Conservation (phyloP, 2,888 invertebrate species). For the Polydrusus pterygomalis region DNA sequence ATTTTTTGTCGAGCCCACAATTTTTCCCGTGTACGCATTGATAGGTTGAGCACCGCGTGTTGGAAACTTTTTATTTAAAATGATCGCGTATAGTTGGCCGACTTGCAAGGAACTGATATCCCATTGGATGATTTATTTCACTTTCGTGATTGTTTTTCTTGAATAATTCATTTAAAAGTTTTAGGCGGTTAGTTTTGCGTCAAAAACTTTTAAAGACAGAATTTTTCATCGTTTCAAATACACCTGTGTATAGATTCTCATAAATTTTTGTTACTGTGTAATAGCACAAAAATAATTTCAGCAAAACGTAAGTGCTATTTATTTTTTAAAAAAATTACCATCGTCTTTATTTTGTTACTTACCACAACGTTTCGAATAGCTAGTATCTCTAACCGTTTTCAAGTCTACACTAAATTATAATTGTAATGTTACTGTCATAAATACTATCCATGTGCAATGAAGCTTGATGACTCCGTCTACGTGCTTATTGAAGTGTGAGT, state of each 20-base stretch:
- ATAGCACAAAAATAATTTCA: neutral
- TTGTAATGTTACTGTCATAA: no score
- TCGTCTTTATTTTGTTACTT: no score
- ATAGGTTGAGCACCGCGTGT: slow-evolving; percentile 28
- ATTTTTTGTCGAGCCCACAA: neutral
- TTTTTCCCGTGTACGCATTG: slow-evolving; percentile 16
- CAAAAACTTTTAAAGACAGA: slow-evolving; percentile 25
- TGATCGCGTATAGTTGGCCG: slow-evolving; percentile 38
- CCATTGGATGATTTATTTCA: slow-evolving; percentile 39
- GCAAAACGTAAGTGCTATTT: neutral
- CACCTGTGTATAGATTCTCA: slow-evolving; percentile 10
- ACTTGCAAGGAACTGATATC: slow-evolving; percentile 30
- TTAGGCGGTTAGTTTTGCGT: slow-evolving; percentile 32
- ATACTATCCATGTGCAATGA: no score
- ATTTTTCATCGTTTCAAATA: slow-evolving; percentile 24
- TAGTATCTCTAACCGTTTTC: no score
- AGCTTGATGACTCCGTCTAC: no score
- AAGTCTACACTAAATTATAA: no score
- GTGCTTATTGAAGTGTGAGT: no score
- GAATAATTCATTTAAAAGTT: slow-evolving; percentile 35
- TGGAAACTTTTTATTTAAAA: slow-evolving; percentile 42
- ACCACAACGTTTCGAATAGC: no score
- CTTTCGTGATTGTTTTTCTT: slow-evolving; percentile 44
- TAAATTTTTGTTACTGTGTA: neutral
- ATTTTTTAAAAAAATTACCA: no score